Evolutionary conservation across 2,888 invertebrate species (phyloP), one percentile per base, ranked within the genome.

Genomic region (Dromius quadrimaculatus): DNA sequence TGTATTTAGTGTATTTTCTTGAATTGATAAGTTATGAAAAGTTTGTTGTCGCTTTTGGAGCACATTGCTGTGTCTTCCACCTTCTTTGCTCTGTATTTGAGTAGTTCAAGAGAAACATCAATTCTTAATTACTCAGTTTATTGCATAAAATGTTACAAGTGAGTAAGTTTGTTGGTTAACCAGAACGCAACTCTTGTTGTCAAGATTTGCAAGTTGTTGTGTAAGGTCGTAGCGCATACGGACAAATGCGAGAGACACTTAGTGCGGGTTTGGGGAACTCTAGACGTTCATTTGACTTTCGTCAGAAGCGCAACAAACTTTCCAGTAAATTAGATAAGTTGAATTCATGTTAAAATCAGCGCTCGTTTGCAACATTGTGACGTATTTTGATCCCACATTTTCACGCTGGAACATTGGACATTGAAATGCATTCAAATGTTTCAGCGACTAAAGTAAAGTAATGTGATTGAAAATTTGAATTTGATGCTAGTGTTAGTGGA

Each of bases 291-390:
- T 57, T 57, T 57, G 32, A 34, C n/a, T 28, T 22, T 22, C n/a
- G 47, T 57, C 57, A 57, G 4, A 57, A 32, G 19, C 28, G 57
- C 62, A 62, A 62, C 62, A 62, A 41, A 62, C 62, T 62, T 62
- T 62, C 41, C n/a, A 22, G 15, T 41, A 41, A 20, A 23, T 62
- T 41, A 62, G 20, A 22, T 47, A 9, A 47, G 11, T 47, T 43
- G n/a, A 36, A 61, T 36, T 38, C 19, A 61, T 61, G 61, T 61
- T 20, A 6, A 36, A 36, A 36, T 34, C 28, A 43, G 43, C 8
- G 45, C 45, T 63, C 63, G 63, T 63, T 63, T 63, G 20, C 20
- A 17, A 50, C 11, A 23, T 11, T 22, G 23, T n/a, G 11, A 22
- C 15, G 4, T 23, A 17, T 8, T 17, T 17, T 43, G 15, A 43